phyloP scores from a whole-genome alignment of 2,797 vertebrate genomes.

The Lepus oiostolus region DNA sequence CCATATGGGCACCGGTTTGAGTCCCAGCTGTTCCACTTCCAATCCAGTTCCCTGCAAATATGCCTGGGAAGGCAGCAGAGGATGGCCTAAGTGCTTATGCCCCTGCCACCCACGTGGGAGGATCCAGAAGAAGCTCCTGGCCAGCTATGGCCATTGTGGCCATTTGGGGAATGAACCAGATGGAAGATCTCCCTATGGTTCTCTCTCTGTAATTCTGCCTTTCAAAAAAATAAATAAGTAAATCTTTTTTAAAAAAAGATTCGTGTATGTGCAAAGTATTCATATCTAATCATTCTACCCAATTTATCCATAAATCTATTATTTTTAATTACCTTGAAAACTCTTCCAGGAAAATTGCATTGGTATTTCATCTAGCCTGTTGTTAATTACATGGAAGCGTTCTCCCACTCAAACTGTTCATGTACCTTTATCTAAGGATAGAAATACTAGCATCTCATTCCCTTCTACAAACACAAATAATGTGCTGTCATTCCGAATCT shows the following conservation, averaged over 20 bases:
- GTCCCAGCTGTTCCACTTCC: no score
- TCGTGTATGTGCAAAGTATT: background rate
- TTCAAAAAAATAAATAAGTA: no score
- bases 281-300: slow-evolving; percentile 32
- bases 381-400: background rate
- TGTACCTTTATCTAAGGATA: background rate
- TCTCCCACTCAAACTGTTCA: background rate
- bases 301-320: slow-evolving; percentile 23
- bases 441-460: background rate
- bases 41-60: no score
- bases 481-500: background rate
- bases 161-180: no score
- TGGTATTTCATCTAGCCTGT: slow-evolving; percentile 2
- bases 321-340: slow-evolving; percentile 17
- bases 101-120: no score
- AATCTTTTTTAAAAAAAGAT: background rate
- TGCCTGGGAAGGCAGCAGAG: no score
- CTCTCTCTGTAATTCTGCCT: no score
- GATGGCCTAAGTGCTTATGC: no score
- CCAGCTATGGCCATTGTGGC: no score
- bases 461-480: background rate
- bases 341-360: slow-evolving; percentile 13
- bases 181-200: no score
- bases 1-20: no score
- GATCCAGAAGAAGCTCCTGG: no score